These are phyloP conservation scores for Diachrysia chrysitis DNA, from an alignment of 2,888 invertebrate genomes.

Conservation along the genomic window DNA sequence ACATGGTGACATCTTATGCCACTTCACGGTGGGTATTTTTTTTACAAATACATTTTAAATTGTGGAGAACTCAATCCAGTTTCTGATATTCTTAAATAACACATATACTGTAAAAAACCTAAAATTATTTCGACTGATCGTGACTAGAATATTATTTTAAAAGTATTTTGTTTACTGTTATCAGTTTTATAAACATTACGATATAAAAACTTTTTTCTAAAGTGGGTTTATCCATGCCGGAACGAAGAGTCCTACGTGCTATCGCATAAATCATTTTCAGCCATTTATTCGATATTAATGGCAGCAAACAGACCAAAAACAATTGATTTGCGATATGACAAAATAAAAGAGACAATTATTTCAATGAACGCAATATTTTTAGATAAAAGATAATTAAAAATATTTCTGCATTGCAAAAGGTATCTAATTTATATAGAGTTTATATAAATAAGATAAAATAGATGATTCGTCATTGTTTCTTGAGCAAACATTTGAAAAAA, in stretches of 20 bases:
- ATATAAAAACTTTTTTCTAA: not conserved
- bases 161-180: not conserved
- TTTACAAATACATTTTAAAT: no score
- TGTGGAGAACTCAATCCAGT: no score
- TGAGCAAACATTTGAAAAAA: no score
- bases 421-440: no score
- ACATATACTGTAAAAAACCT: not conserved
- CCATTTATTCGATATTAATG: constrained; percentile 4
- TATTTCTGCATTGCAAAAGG: no score
- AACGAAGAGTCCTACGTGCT: not conserved
- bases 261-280: constrained; percentile 4
- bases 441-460: no score
- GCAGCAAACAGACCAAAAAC: constrained; percentile 1
- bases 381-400: not conserved
- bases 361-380: not conserved
- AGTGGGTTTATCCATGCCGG: not conserved
- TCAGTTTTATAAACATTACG: not conserved
- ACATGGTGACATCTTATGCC: no score
- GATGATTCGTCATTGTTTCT: no score
- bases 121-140: not conserved
- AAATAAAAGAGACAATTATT: not conserved
- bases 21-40: no score
- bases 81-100: no score
- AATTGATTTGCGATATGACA: not conserved
- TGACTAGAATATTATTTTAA: not conserved